These are phyloP conservation scores for Gasterosteus aculeatus DNA, from an alignment of 2,113 vertebrate species.

Conservation along the genomic window DNA sequence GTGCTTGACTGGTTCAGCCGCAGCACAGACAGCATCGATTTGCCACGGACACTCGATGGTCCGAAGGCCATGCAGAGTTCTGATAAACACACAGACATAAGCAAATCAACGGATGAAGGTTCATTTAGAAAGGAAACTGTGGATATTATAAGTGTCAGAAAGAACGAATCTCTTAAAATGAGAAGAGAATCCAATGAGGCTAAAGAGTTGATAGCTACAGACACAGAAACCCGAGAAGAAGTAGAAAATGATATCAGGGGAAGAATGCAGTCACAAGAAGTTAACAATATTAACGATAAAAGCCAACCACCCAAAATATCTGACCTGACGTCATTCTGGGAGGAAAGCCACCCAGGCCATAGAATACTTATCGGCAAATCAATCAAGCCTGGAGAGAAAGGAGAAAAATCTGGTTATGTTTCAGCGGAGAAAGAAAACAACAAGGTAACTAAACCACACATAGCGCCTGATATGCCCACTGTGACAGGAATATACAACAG, in stretches of 20 bases:
- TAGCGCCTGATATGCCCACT: slow-evolving; percentile 15
- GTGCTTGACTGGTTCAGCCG: slow-evolving; percentile 95
- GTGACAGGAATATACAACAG: slow-evolving; percentile 15
- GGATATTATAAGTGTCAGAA: slow-evolving; percentile 15
- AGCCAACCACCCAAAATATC: slow-evolving; percentile 60
- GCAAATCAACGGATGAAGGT: slow-evolving; percentile 40
- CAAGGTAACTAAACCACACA: slow-evolving; percentile 5
- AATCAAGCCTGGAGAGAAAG: slow-evolving; percentile 40
- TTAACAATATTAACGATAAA: slow-evolving; percentile 43
- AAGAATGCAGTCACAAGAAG: slow-evolving; percentile 26
- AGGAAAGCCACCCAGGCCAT: slow-evolving; percentile 69
- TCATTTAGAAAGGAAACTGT: slow-evolving; percentile 10
- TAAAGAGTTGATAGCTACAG: slow-evolving; percentile 23
- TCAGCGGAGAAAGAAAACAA: slow-evolving; percentile 26
- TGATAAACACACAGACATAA: slow-evolving; percentile 29
- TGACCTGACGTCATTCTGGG: slow-evolving; percentile 77
- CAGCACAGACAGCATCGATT: slow-evolving; percentile 81
- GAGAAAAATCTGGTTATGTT: slow-evolving; percentile 22
- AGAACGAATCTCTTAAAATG: slow-evolving; percentile 28
- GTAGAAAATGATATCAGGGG: slow-evolving; percentile 8
- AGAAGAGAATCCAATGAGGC: slow-evolving; percentile 11
- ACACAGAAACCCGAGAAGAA: slow-evolving; percentile 42
- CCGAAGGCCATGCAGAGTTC: slow-evolving; percentile 28
- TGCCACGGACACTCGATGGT: slow-evolving; percentile 41
- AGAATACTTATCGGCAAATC: slow-evolving; percentile 71